A percentile compares a stretch with the other conserved stretches of the same genome.
These are phyloP conservation scores for Dunckerocampus dactyliophorus DNA, from an alignment of 2,113 vertebrate genomes.

Conservation along the genomic window DNA sequence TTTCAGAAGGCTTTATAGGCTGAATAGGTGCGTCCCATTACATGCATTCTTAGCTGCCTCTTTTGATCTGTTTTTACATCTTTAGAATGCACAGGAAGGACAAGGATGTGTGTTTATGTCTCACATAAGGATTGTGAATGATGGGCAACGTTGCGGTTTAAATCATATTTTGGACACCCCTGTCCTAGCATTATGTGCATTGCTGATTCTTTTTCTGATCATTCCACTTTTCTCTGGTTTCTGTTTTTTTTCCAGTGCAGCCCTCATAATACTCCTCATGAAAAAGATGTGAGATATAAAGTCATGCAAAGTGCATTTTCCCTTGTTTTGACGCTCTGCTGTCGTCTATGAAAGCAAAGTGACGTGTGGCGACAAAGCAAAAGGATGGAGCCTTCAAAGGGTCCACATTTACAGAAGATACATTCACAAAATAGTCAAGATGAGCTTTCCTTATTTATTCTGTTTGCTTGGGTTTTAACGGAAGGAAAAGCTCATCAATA, in stretches of 20 bases:
- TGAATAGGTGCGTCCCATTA: no score
- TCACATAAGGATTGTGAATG: no score
- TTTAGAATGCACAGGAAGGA: no score
- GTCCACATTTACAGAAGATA: background rate
- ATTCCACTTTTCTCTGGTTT: background rate
- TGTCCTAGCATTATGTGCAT: background rate
- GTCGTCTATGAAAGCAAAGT: background rate
- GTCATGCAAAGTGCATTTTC: background rate
- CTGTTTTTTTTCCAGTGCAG: background rate
- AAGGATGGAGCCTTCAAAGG: background rate
- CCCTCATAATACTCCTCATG: background rate
- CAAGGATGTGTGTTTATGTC: no score
- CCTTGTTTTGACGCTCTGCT: background rate
- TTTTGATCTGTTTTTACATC: no score
- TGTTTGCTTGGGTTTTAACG: slow-evolving; percentile 14
- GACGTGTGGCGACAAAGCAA: background rate
- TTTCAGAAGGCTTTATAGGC: no score
- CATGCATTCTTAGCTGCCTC: no score
- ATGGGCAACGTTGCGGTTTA: no score
- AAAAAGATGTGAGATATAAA: background rate
- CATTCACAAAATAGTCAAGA: background rate
- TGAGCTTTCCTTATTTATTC: slow-evolving; percentile 13
- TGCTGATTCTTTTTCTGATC: no score
- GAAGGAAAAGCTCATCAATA: slow-evolving; percentile 20
- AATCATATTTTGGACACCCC: background rate